Evolutionary conservation across 1,140 invertebrate genomes (phyloP).

Genomic region (Watersipora subatra): DNA sequence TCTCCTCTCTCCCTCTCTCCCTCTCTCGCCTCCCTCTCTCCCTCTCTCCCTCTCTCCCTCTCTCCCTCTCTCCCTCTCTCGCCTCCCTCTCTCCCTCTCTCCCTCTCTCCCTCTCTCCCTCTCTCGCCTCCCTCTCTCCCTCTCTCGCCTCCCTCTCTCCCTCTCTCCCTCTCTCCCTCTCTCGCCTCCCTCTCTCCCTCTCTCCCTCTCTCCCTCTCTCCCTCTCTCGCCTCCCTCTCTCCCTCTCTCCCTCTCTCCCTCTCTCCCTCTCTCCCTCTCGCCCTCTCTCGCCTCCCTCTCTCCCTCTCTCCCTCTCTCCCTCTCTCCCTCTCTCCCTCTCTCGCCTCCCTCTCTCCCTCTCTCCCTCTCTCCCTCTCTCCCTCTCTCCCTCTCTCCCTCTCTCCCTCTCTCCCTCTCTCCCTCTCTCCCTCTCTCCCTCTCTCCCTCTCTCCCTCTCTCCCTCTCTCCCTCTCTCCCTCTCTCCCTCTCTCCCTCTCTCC

Average conservation of each 20-base stretch:
- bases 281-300: background rate
- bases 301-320: conserved; percentile 1
- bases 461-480: conserved; percentile 1
- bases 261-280: background rate
- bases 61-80: conserved; percentile 1
- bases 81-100: background rate
- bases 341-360: background rate
- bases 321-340: conserved; percentile 1
- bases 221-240: background rate
- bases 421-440: conserved; percentile 1
- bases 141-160: background rate
- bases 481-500: conserved; percentile 1
- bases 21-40: background rate
- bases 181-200: background rate
- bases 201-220: conserved; percentile 1
- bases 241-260: conserved; percentile 1
- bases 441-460: conserved; percentile 1
- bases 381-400: conserved; percentile 1
- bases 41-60: conserved; percentile 1
- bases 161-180: conserved; percentile 1
- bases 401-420: conserved; percentile 1
- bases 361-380: conserved; percentile 1
- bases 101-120: conserved; percentile 1
- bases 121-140: background rate
- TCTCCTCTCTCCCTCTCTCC: background rate